Evolutionary conservation across 2,888 invertebrate species (phyloP).

Genomic region (Phasia obesa): DNA sequence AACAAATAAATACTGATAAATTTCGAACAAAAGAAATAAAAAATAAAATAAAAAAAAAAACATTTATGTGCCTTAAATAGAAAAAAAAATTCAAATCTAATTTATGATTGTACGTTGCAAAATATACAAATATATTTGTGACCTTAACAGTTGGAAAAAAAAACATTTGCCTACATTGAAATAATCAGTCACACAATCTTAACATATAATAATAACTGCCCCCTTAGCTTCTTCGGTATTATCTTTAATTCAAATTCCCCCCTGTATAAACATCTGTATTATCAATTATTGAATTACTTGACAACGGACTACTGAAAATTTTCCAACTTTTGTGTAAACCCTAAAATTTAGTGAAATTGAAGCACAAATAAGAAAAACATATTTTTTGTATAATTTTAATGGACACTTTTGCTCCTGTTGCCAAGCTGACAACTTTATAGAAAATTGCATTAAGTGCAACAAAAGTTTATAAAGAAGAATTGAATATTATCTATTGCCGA

Average conservation of each 20-base stretch:
- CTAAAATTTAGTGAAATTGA: no score
- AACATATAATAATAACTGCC: slow-evolving; percentile 21
- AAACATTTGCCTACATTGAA: slow-evolving; percentile 4
- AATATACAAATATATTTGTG: slow-evolving; percentile 36
- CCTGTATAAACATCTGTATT: slow-evolving; percentile 45
- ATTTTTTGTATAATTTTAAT: no score
- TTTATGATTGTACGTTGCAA: neutral
- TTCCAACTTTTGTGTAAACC: no score
- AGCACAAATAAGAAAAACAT: no score
- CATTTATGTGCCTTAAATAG: slow-evolving; percentile 34
- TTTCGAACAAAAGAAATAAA: slow-evolving; percentile 47
- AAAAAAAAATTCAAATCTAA: slow-evolving; percentile 10
- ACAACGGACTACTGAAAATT: slow-evolving; percentile 28
- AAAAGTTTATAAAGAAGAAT: no score
- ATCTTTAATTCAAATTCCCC: slow-evolving; percentile 45
- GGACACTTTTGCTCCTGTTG: no score
- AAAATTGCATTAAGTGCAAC: no score
- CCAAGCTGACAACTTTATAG: no score
- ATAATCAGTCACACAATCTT: slow-evolving; percentile 29
- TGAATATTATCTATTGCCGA: no score
- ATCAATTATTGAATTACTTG: slow-evolving; percentile 33
- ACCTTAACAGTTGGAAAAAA: slow-evolving; percentile 48
- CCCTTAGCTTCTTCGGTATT: slow-evolving; percentile 14
- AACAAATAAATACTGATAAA: slow-evolving; percentile 60
- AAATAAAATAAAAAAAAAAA: slow-evolving; percentile 16